Base-by-base conservation (phyloP, 1,140 invertebrate species). In the Teleopsis dalmanni region DNA sequence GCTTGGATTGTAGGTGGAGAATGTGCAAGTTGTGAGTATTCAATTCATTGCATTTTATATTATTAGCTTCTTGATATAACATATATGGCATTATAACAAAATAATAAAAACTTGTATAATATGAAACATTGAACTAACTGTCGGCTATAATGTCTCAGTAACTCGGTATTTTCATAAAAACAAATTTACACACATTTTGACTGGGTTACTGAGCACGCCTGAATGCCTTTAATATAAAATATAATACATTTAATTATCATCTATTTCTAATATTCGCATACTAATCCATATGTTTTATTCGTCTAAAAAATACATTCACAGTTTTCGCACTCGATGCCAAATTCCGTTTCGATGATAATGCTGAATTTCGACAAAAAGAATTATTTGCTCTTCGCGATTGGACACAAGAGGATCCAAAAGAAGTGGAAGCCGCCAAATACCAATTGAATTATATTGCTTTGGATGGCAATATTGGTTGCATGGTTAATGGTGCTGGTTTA, bases 371-470 rank as follows among this genome's bases (percentile, higher is more conserved):
- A 46, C 95, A 98, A 69, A 89, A 94, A 62, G 85, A 93, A 50
- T 72, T 98, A 3, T 98, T 97, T 64, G 78, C 73, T 5, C 65
- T 88, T 18, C 79, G 91, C 52, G 95, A 98, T 72, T 90, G 81
- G 77, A 82, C 83, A 36, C 94, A 98, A 72, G 91, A 95, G 70
- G 93, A 98, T 72, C 76, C 85, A 29, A 90, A 95, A 62, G 95
- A 98, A 76, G 87, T 94, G 2, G 85, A 92, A 62, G 95, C 95
- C 14, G 84, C 89, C 9, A 89, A 92, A 64, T 87, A 83, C 56
- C 90, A 94, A 62, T 76, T 98, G 29, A 98, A 98, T 72, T 98
- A 98, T 72, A 97, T 98, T 72, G 88, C 91, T 26, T 79, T 98
- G 18, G 93, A 97, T 74, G 95, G 95, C 49, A 88, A 81, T 52